Evolutionary conservation across 2,888 invertebrate species (phyloP).

Genomic region (Trachelus stipa): DNA sequence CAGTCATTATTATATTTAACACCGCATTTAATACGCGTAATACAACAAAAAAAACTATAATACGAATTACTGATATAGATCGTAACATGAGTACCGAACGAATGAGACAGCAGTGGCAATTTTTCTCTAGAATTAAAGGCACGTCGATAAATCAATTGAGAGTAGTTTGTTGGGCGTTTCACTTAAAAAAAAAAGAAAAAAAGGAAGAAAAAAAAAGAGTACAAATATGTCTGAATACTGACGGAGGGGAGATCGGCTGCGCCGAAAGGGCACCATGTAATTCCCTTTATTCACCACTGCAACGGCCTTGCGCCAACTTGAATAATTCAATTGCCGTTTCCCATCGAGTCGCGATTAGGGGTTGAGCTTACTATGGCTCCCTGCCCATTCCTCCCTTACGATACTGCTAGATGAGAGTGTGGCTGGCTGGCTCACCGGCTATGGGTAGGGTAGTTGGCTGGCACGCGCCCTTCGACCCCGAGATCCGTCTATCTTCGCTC

Average conservation of each 20-base stretch:
- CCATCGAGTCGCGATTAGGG: constrained; percentile 29
- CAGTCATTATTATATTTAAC: neutral
- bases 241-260: neutral
- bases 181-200: neutral
- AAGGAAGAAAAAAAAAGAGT: neutral
- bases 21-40: neutral
- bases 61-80: too few species aligned
- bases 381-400: constrained; percentile 20
- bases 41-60: too few species aligned
- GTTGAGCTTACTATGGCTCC: constrained; percentile 27
- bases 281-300: constrained; percentile 2
- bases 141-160: neutral
- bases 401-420: neutral
- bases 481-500: constrained; percentile 27
- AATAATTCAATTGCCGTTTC: constrained; percentile 48
- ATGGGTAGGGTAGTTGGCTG: constrained; percentile 18
- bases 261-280: neutral
- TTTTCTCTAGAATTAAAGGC: neutral
- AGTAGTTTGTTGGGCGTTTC: neutral
- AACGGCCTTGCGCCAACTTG: constrained; percentile 27
- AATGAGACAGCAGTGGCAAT: neutral
- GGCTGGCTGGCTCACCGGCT: neutral
- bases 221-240: neutral
- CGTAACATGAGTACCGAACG: neutral
- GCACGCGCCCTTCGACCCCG: constrained; percentile 39